Evolutionary conservation across 1,140 invertebrate species (phyloP).

Genomic region (Ceratitis capitata): DNA sequence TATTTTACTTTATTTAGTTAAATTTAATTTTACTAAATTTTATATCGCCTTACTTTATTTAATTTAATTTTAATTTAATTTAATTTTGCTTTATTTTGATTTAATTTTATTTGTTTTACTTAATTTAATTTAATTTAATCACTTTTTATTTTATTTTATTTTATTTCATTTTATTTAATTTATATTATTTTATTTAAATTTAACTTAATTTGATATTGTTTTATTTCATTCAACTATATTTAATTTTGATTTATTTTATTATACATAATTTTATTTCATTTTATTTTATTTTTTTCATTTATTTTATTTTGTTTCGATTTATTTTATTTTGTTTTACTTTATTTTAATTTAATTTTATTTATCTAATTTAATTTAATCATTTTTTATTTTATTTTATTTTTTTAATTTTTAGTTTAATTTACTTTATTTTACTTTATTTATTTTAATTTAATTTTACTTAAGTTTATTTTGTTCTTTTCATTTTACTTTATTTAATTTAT

Average conservation of each 20-base stretch:
- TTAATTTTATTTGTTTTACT: background rate
- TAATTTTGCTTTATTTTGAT: no score
- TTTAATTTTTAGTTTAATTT: background rate
- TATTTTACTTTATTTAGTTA: background rate
- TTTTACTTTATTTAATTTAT: background rate
- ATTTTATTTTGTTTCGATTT: background rate
- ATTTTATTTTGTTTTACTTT: background rate
- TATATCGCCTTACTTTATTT: background rate
- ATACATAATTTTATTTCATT: background rate
- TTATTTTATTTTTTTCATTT: background rate
- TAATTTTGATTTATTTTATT: background rate
- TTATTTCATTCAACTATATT: background rate
- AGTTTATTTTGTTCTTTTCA: background rate
- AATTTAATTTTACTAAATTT: background rate
- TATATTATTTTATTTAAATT: background rate
- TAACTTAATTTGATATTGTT: background rate
- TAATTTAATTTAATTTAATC: background rate
- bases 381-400: background rate
- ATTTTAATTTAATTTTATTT: no score
- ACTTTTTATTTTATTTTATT: no score
- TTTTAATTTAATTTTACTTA: background rate
- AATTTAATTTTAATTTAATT: no score
- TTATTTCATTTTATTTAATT: background rate
- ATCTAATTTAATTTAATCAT: no score
- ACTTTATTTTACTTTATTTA: background rate